These are phyloP conservation scores for Microctonus aethiopoides DNA, from an alignment of 2,888 invertebrate genomes.

Conservation along the genomic window DNA sequence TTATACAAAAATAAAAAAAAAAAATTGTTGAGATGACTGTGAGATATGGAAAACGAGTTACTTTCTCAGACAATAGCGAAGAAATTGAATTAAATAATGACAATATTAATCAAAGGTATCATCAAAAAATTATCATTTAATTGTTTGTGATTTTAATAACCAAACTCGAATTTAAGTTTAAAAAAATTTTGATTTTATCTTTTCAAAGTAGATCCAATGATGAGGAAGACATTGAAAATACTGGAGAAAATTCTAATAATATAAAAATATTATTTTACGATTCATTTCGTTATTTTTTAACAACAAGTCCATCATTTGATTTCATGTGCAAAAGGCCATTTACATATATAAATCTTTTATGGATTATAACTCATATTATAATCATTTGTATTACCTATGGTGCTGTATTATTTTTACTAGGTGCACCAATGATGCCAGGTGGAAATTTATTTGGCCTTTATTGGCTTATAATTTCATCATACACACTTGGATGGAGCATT, in stretches of 20 bases:
- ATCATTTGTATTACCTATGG: constrained; percentile 47
- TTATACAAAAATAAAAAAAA: neutral
- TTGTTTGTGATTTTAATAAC: neutral
- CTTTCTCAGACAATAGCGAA: neutral
- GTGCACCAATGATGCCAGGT: constrained; percentile 52
- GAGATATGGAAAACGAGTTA: neutral
- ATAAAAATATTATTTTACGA: neutral
- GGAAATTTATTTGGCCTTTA: constrained; percentile 53
- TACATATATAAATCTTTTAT: constrained; percentile 55
- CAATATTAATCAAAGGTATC: neutral
- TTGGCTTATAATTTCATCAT: constrained; percentile 49
- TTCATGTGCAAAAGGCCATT: constrained; percentile 20
- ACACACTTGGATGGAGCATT: constrained; percentile 55
- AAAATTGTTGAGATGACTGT: neutral
- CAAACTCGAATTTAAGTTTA: neutral
- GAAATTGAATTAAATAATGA: neutral
- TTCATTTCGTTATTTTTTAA: neutral
- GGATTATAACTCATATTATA: constrained; percentile 40
- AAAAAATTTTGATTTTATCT: neutral
- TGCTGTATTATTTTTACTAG: constrained; percentile 51
- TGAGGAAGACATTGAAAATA: neutral
- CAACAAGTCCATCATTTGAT: neutral
- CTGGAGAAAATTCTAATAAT: neutral
- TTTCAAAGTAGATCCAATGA: neutral
- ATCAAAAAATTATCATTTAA: neutral